Evolutionary conservation across 1,140 invertebrate species (phyloP).

Genomic region (Drosophila busckii): DNA sequence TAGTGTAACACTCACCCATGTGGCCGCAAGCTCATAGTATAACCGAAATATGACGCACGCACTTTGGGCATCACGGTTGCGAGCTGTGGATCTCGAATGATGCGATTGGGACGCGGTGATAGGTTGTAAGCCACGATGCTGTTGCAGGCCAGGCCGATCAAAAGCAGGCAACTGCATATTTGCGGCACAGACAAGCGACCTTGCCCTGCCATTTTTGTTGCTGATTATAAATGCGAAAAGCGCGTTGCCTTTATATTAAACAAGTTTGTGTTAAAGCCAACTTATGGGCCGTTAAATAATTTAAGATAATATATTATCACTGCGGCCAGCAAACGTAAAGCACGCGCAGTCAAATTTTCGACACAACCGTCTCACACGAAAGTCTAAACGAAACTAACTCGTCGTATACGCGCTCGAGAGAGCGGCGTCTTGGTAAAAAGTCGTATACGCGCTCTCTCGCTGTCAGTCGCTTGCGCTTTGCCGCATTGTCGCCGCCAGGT

Average conservation of each 20-base stretch:
- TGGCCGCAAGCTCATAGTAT: conserved; percentile 57
- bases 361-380: conserved; percentile 17
- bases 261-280: conserved; percentile 15
- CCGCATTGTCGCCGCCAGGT: background rate
- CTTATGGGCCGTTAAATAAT: background rate
- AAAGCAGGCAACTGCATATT: background rate
- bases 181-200: conserved; percentile 11
- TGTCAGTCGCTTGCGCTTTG: background rate
- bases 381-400: conserved; percentile 20
- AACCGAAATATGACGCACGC: conserved; percentile 78
- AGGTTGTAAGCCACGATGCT: conserved; percentile 55
- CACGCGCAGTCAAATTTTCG: background rate
- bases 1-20: conserved; percentile 68
- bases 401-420: background rate
- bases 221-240: background rate
- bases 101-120: conserved; percentile 66
- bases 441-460: background rate
- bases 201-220: conserved; percentile 27
- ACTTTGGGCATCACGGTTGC: conserved; percentile 59
- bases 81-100: conserved; percentile 61
- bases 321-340: background rate
- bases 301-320: conserved; percentile 29
- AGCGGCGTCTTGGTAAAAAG: conserved; percentile 1
- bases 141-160: conserved; percentile 6
- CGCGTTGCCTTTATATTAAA: conserved; percentile 23